These are phyloP conservation scores for Heterodera carotae DNA, from an alignment of 1,140 invertebrate genomes.

Conservation along the genomic window DNA sequence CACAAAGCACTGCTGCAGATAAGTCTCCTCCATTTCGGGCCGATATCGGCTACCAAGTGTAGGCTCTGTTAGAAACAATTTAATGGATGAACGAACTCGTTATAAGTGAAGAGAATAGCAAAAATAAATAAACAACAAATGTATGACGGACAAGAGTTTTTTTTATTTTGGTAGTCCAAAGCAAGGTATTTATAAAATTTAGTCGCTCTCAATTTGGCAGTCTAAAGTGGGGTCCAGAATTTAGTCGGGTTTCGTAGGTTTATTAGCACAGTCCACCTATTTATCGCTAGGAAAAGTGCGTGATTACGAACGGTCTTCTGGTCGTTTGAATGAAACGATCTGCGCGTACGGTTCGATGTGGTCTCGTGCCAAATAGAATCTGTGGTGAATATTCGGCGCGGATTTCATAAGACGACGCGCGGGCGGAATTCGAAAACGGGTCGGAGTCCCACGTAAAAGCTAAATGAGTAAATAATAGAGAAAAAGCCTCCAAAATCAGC, in stretches of 20 bases:
- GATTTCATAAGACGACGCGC: slow-evolving; percentile 31
- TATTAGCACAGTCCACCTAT: too few relatives aligned
- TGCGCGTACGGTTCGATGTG: slow-evolving; percentile 32
- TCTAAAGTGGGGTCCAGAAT: too few relatives aligned
- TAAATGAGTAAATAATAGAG: slow-evolving; percentile 5
- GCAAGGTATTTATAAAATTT: too few relatives aligned
- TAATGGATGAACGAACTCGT: too few relatives aligned
- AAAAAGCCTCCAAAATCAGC: slow-evolving; percentile 3
- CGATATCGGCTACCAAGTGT: slow-evolving; percentile 24
- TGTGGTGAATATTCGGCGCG: slow-evolving; percentile 14
- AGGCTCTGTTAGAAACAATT: slow-evolving; percentile 16
- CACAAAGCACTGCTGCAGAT: slow-evolving; percentile 38
- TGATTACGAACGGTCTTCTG: slow-evolving; percentile 30
- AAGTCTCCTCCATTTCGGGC: slow-evolving; percentile 28
- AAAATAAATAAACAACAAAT: too few relatives aligned
- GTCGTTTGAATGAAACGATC: slow-evolving; percentile 38
- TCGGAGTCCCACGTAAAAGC: slow-evolving; percentile 32
- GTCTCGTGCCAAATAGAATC: slow-evolving; percentile 21
- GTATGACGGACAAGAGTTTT: too few relatives aligned
- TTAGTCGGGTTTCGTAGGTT: too few relatives aligned
- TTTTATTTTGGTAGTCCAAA: too few relatives aligned
- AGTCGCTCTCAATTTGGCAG: too few relatives aligned
- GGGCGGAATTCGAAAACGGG: slow-evolving; percentile 28
- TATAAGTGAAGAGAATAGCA: too few relatives aligned
- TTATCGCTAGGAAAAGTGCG: too few relatives aligned